phyloP scores from a whole-genome alignment of 53 echinoderm and acorn worm genomes.

The Echinarachnius parma region DNA sequence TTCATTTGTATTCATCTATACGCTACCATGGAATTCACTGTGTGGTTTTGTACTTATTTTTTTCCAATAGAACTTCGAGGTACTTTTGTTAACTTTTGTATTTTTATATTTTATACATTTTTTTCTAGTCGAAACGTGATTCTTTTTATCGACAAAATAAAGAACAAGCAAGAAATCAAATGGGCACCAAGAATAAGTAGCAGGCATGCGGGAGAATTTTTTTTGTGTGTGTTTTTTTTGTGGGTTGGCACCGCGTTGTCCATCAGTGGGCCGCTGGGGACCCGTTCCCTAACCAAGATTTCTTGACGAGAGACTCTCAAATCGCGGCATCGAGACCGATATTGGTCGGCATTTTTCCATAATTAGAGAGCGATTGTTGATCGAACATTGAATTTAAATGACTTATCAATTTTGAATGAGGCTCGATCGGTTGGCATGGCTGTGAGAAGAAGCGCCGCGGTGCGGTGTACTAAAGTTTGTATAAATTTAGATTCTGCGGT shows the following conservation, averaged over 20 bases:
- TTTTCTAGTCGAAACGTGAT: no score
- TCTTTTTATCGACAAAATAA: no score
- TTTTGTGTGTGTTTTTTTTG: no score
- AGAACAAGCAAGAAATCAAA: no score
- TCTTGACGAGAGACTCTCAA: constrained; percentile 28
- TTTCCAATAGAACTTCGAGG: no score
- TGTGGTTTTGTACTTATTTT: no score
- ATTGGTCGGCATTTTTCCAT: constrained; percentile 16
- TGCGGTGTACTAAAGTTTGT: background rate
- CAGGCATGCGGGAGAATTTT: no score
- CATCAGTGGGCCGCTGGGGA: constrained; percentile 36
- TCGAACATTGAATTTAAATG: constrained; percentile 47
- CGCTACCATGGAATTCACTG: no score
- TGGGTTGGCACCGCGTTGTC: constrained; percentile 31
- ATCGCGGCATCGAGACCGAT: constrained; percentile 18
- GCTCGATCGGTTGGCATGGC: background rate
- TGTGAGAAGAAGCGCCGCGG: background rate
- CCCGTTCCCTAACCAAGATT: constrained; percentile 37
- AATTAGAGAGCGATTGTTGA: constrained; percentile 45
- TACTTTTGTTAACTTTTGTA: no score
- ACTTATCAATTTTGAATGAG: constrained; percentile 49
- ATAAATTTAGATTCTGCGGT: background rate
- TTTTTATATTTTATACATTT: no score
- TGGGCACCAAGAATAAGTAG: no score
- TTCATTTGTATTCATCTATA: no score